A percentile compares a stretch with the other conserved stretches of the same genome.
Conservation (phyloP, 2,888 invertebrate genomes). For the Aethes cnicana region DNA sequence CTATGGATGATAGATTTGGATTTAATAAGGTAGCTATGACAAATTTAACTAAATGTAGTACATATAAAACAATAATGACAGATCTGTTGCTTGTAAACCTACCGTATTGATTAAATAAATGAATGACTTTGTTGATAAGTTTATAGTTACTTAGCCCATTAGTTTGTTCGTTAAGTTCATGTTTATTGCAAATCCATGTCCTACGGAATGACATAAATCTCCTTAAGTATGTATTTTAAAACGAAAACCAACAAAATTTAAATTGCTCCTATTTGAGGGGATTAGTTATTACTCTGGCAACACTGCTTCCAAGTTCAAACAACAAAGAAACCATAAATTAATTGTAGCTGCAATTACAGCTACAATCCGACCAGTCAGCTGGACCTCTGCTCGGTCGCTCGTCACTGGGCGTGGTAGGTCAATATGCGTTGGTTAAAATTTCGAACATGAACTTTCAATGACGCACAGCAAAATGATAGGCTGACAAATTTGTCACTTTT, state of each 20-base stretch:
- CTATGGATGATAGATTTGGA: too few relatives aligned
- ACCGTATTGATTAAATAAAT: background rate
- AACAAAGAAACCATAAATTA: constrained; percentile 66
- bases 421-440: background rate
- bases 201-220: too few relatives aligned
- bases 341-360: constrained; percentile 63
- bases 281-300: constrained; percentile 40
- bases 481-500: too few relatives aligned
- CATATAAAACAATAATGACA: too few relatives aligned
- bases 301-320: constrained; percentile 53
- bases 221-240: too few relatives aligned
- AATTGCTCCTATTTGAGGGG: background rate
- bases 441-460: too few relatives aligned
- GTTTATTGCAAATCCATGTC: background rate
- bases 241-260: constrained; percentile 32
- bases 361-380: constrained; percentile 26
- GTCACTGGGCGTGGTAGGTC: background rate
- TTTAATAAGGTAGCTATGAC: too few relatives aligned
- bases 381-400: background rate
- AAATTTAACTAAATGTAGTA: too few relatives aligned
- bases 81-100: too few relatives aligned
- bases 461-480: too few relatives aligned
- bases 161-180: background rate
- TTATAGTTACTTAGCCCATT: background rate
- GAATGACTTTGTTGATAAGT: background rate